Base-by-base conservation (phyloP, 2,797 vertebrate genomes). In the Schizopygopsis pylzovi region DNA sequence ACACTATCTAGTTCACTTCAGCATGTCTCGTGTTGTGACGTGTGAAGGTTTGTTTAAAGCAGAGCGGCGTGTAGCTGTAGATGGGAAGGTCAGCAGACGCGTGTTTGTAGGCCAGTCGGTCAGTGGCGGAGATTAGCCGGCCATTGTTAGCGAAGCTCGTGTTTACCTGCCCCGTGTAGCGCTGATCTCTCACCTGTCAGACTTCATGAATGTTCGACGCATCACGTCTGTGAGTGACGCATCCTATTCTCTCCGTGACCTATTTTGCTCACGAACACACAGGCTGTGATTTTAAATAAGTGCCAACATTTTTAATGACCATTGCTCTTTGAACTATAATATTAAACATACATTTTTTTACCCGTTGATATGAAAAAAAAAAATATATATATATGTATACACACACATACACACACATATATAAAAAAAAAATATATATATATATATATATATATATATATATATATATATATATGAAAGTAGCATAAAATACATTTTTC, bases 81-180 rank as follows among this genome's bases (percentile, higher is more conserved):
- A 52, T 16, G 20, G 6, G 15, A 2, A 28, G 28, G n/a, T 28
- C 1, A 22, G 67, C 37, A 79, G 37, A 33, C 15, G 20, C 39
- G 79, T 61, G 67, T 70, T 85, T 76, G 49, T 87, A 33, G 75
- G 86, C 86, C 59, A 79, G 83, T 83, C 33, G 73, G 75, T 82
- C 70, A 80, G 61, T 56, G 22, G 54, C 68, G 15, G 78, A 87
- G 86, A 73, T 81, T 41, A 85, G 54, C 7, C 18, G 52, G 22
- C 22, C 49, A 39, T 20, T 22, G 78, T 47, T 45, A 33, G 73
- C 4, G 39, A 85, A 73, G 73, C 73, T 76, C 56, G 1, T 49
- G 73, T 71, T 78, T 70, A 78, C 52, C 81, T 78, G 15, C 2
- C 11, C 45, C 10, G 28, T 61, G 28, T 37, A 47, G 11, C n/a